A percentile compares a stretch with the other conserved stretches of the same genome.
These are phyloP conservation scores for Odocoileus hemionus DNA, from an alignment of 2,113 vertebrate genomes.

Conservation along the genomic window DNA sequence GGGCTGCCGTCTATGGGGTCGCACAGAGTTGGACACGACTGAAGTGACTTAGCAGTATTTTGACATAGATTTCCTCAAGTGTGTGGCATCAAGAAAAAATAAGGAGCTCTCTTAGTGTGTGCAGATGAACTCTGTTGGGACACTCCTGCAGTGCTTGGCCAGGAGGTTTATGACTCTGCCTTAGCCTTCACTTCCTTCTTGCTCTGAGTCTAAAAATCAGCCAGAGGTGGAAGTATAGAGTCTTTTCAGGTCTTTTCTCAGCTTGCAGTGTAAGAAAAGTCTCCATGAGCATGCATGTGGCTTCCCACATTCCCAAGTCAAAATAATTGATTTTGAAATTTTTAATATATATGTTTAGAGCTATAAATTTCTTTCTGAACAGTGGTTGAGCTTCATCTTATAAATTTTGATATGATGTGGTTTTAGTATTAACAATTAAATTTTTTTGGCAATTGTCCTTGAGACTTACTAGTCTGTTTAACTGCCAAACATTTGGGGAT, in stretches of 20 bases:
- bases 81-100: neutral
- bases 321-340: neutral
- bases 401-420: neutral
- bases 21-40: too few relatives aligned
- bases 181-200: neutral
- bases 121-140: neutral
- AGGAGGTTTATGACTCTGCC: neutral
- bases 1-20: too few relatives aligned
- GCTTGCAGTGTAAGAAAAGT: neutral
- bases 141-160: neutral
- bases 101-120: neutral
- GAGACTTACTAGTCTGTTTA: neutral
- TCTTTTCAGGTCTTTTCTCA: neutral
- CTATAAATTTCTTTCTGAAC: neutral
- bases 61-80: neutral
- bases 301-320: neutral
- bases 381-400: neutral
- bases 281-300: neutral
- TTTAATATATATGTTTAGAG: neutral
- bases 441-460: neutral
- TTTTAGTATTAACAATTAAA: neutral
- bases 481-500: neutral
- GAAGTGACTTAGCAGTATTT: neutral
- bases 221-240: neutral
- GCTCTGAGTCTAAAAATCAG: neutral